These are phyloP conservation scores for Temnothorax curvispinosus DNA, from an alignment of 1,140 invertebrate species.

Conservation along the genomic window DNA sequence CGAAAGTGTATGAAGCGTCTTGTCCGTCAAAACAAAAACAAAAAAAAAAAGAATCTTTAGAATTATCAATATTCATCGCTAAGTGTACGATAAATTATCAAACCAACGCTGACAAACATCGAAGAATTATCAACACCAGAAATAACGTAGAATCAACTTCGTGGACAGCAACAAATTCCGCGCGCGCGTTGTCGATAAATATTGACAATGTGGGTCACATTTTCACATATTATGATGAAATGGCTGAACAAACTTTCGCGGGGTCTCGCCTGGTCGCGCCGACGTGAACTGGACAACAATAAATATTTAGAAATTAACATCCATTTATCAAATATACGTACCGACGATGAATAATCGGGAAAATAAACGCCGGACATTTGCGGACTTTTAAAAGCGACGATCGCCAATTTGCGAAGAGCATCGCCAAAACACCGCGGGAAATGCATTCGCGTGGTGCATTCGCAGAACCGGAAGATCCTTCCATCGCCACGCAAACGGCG, in stretches of 20 bases:
- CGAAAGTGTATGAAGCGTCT: no score
- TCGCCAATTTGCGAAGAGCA: background rate
- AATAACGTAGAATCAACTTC: background rate
- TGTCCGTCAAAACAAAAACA: background rate
- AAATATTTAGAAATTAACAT: slow-evolving; percentile 22
- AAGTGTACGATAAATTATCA: background rate
- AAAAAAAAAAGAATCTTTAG: background rate
- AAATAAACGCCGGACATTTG: background rate
- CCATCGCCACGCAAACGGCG: slow-evolving; percentile 15
- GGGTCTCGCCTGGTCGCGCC: background rate
- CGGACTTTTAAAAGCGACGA: background rate
- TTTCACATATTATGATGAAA: slow-evolving; percentile 12
- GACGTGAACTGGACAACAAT: background rate
- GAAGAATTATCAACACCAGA: background rate
- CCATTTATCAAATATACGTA: background rate
- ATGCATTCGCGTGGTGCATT: background rate
- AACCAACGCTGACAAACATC: background rate
- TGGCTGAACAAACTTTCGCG: slow-evolving; percentile 7
- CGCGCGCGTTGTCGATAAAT: slow-evolving; percentile 11
- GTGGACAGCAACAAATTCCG: background rate
- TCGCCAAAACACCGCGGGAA: background rate
- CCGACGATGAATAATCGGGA: background rate
- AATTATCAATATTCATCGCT: background rate
- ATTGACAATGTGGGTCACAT: slow-evolving; percentile 19
- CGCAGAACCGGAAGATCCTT: background rate